Evolutionary conservation across 1,140 invertebrate species (phyloP).

Genomic region (fruit fly (Drosophila melanogaster)): DNA sequence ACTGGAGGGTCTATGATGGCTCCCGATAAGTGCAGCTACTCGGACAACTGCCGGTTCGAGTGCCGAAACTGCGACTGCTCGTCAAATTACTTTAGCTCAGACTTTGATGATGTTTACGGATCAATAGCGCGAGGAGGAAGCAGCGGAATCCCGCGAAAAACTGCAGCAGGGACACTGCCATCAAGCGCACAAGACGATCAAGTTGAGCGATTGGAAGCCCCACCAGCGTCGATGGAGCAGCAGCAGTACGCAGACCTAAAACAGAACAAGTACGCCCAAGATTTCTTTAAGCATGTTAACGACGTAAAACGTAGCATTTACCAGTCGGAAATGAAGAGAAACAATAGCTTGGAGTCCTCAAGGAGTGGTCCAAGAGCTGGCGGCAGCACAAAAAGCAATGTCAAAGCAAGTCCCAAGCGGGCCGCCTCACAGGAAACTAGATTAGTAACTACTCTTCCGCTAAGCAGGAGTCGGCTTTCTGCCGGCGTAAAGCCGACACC

Average conservation of each 20-base stretch:
- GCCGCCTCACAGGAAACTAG: conserved; percentile 22
- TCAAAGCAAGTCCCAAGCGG: conserved; percentile 48
- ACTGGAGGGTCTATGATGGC: background rate
- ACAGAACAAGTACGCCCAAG: conserved; percentile 82
- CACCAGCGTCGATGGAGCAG: conserved; percentile 10
- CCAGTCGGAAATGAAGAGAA: conserved; percentile 80
- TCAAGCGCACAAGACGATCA: conserved; percentile 41
- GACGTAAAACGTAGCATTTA: conserved; percentile 84
- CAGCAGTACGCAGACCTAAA: conserved; percentile 63
- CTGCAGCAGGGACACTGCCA: conserved; percentile 71
- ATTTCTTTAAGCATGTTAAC: conserved; percentile 84
- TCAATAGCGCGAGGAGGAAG: conserved; percentile 68
- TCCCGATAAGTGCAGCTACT: conserved; percentile 77
- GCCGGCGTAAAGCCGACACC: conserved; percentile 62
- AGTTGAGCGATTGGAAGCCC: conserved; percentile 21
- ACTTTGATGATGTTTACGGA: conserved; percentile 81
- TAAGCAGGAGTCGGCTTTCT: conserved; percentile 66
- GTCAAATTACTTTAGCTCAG: conserved; percentile 84
- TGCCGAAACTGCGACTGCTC: conserved; percentile 84
- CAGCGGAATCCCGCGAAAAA: conserved; percentile 78
- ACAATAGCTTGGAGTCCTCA: conserved; percentile 64
- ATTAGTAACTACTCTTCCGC: conserved; percentile 63
- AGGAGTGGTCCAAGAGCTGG: conserved; percentile 19
- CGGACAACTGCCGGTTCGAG: conserved; percentile 81
- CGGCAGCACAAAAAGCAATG: conserved; percentile 3